Percentiles rank a stretch among this genome's conserved stretches.
Evolutionary conservation across 2,113 vertebrate genomes (phyloP).

Genomic region (Lanius ludovicianus): DNA sequence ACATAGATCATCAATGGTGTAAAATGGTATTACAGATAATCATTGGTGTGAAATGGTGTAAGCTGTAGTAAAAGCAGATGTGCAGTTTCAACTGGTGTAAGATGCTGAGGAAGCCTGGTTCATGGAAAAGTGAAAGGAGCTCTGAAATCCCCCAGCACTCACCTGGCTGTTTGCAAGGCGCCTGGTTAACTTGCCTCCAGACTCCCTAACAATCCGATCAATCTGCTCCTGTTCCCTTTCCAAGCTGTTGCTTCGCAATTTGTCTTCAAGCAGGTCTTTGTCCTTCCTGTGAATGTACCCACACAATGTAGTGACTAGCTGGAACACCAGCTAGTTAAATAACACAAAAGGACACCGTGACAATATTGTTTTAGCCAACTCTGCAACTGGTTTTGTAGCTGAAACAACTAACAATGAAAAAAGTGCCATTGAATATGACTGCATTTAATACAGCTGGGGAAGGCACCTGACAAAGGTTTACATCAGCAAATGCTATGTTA

Average conservation of each 20-base stretch:
- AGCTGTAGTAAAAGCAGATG: background rate
- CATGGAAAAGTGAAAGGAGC: background rate
- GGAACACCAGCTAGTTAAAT: background rate
- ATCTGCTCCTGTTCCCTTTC: slow-evolving; percentile 92
- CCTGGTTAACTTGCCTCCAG: slow-evolving; percentile 89
- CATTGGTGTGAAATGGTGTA: background rate
- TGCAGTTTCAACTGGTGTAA: background rate
- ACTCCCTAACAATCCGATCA: slow-evolving; percentile 87
- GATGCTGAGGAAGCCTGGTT: background rate
- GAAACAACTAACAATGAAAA: background rate
- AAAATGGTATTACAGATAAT: background rate
- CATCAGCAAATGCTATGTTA: background rate
- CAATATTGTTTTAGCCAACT: background rate
- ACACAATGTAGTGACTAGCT: background rate
- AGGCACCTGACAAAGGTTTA: background rate
- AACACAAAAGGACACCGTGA: background rate
- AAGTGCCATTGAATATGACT: background rate
- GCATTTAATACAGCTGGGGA: background rate
- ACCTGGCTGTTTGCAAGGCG: slow-evolving; percentile 87
- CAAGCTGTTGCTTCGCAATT: slow-evolving; percentile 69
- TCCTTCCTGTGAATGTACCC: slow-evolving; percentile 80
- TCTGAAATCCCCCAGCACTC: background rate
- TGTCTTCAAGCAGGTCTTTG: slow-evolving; percentile 84
- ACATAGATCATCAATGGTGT: background rate
- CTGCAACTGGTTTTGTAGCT: background rate